Percentiles rank a stretch among this genome's conserved stretches.
These are phyloP conservation scores for Heterotilapia buettikoferi DNA, from an alignment of 2,113 vertebrate genomes.

Conservation along the genomic window DNA sequence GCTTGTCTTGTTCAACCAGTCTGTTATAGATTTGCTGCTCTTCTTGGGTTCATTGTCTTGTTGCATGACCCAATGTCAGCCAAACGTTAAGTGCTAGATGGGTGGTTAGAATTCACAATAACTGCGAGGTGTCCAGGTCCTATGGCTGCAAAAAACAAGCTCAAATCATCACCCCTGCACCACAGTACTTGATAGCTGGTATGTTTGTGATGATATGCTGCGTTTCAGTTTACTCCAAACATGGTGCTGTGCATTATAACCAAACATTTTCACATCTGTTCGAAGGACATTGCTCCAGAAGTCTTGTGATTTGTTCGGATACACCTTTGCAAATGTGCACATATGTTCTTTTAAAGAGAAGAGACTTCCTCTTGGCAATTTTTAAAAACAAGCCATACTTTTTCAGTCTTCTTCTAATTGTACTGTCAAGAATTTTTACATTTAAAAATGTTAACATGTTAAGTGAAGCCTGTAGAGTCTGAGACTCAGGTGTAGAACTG, in stretches of 20 bases:
- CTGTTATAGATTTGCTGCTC: not conserved
- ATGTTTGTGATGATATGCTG: not conserved
- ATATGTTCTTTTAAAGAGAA: not conserved
- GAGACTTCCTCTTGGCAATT: not conserved
- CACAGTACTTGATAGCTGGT: rapidly evolving
- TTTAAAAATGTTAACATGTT: not conserved
- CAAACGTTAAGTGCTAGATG: rapidly evolving
- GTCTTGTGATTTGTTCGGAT: not conserved
- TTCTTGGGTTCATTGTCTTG: not conserved
- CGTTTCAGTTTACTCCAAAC: rapidly evolving
- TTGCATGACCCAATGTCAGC: not conserved
- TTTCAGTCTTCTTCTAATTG: not conserved
- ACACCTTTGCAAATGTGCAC: not conserved
- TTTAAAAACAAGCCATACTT: not conserved
- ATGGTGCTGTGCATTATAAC: not conserved
- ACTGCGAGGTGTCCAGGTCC: not conserved
- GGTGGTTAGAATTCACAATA: not conserved
- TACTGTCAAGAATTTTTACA: not conserved
- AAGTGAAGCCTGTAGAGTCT: not conserved
- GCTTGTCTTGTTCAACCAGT: not conserved
- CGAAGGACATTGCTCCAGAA: not conserved
- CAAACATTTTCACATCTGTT: not conserved
- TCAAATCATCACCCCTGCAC: not conserved
- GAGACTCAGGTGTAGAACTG: not conserved
- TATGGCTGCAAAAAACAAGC: not conserved